Evolutionary conservation across 1,140 invertebrate species (phyloP), one percentile per base, ranked within the genome.

Genomic region (Coptotermes formosanus): DNA sequence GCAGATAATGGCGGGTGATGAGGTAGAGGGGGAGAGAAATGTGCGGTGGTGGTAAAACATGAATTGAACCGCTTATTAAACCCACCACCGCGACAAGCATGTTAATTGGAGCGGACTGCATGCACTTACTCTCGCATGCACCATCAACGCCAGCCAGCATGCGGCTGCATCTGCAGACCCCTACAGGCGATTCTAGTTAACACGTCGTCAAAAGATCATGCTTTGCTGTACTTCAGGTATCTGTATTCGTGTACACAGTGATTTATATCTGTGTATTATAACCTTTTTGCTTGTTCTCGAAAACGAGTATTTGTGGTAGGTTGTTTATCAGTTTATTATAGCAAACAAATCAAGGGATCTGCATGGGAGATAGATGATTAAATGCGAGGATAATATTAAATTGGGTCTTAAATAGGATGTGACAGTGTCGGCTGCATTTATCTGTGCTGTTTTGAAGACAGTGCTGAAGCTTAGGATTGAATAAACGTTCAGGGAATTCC

Each of bases 51-150:
- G 83, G 83, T 84, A 84, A 84, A 84, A 84, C 83, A 84, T 84
- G 83, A 84, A 84, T 84, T 84, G 83, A 84, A 84, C 83, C 48
- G 44, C 44, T 45, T 84, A 84, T 84, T 84, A 84, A 84, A 52
- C 83, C 83, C 83, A 48, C 83, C 48, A 75, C 44, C 83, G 30
- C 48, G 83, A 84, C 83, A 84, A 84, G 83, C 83, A 84, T 84
- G 83, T 84, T 84, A 84, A 84, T 84, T 84, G 83, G 83, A 48
- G 83, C 83, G 83, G 83, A 84, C 55, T 84, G 83, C 48, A 55
- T 84, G 83, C 45, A 55, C 83, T 84, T 84, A 84, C 48, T 48
- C 83, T 48, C 64, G n/a, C 64, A 75, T 75, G 25, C 64, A 52
- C 48, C 83, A 84, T 44, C 44, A 52, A 48, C 48, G 45, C 43